Evolutionary conservation across 2,888 invertebrate genomes (phyloP), one percentile per base, ranked within the genome.

Genomic region (Diploptera punctata): DNA sequence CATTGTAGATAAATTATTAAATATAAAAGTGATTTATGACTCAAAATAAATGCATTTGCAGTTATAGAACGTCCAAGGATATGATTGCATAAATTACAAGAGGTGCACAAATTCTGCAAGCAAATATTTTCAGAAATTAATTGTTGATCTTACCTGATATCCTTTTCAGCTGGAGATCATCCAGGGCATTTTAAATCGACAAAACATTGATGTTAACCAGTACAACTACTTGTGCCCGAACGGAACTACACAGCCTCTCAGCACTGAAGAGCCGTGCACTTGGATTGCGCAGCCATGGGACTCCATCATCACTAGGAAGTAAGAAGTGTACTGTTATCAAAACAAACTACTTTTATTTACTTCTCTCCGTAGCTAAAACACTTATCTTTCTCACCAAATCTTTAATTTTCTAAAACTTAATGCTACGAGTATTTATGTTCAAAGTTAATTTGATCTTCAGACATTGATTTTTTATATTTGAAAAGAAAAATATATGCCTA

Each of bases 211-310:
- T n/a, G n/a, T n/a, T n/a, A n/a, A 0, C 3, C 2, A 16, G 1
- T 57, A 29, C n/a, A 79, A 80, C 68, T 81, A 82, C 49, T 75
- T 85, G 47, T 85, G 85, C 74, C 79, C 80, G 5, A 80, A 82
- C 74, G 83, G 83, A 70, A 75, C 77, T 3, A 73, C 79, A 26
- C 76, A 78, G 68, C 75, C 79, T 29, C 68, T 83, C 18, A 76
- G 76, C 54, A 76, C 73, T 0, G 10, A 62, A 2, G 71, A 74
- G 0, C 87, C 89, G 0, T 91, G 91, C 78, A 81, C 86, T 19
- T 88, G 91, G 86, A 83, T 89, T 2, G 84, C 82, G 52, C 90
- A 91, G 78, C 89, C 90, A 0, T 89, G 89, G 87, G 81, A 83
- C 5, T 83, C 87, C 0, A 81, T 91, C 1, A 83, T 89, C 0